A percentile compares a stretch with the other conserved stretches of the same genome.
Conservation (phyloP, 2,113 vertebrate species). For the Gobius niger region DNA sequence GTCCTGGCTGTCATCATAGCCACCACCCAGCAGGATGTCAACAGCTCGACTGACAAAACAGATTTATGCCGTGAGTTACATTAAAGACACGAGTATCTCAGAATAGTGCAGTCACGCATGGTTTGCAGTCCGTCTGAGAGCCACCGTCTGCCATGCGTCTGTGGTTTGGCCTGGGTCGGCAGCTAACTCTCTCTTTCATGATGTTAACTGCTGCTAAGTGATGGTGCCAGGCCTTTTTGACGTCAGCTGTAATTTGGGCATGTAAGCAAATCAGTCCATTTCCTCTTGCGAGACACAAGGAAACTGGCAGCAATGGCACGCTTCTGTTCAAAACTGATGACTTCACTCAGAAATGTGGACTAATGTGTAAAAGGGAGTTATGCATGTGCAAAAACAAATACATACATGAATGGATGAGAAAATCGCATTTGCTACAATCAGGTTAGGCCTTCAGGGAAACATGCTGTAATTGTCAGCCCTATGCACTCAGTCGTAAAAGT, state of each 20-base stretch:
- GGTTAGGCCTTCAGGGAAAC: conserved; percentile 25
- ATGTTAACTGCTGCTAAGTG: conserved; percentile 53
- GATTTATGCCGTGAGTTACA: conserved; percentile 13
- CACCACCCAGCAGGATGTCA: conserved; percentile 25
- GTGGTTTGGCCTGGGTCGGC: conserved; percentile 51
- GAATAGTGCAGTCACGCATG: conserved; percentile 35
- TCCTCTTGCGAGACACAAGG: conserved; percentile 45
- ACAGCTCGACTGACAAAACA: background rate
- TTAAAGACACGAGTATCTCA: conserved; percentile 19
- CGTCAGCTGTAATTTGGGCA: conserved; percentile 59
- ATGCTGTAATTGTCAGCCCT: conserved; percentile 30
- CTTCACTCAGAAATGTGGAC: conserved; percentile 24
- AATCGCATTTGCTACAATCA: conserved; percentile 18
- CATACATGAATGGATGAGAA: conserved; percentile 13
- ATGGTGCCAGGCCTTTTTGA: conserved; percentile 53
- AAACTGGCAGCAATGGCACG: conserved; percentile 29
- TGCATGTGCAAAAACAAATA: conserved; percentile 12
- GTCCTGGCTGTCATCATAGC: conserved; percentile 9
- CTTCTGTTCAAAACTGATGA: conserved; percentile 54
- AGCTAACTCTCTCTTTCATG: conserved; percentile 33
- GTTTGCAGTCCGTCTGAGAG: conserved; percentile 47
- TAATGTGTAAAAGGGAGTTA: conserved; percentile 2
- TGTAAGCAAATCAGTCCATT: conserved; percentile 57
- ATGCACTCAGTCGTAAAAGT: conserved; percentile 33
- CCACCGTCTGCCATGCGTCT: conserved; percentile 53